Conservation (phyloP, 1,140 invertebrate genomes). For the Lepidurus couesii region DNA sequence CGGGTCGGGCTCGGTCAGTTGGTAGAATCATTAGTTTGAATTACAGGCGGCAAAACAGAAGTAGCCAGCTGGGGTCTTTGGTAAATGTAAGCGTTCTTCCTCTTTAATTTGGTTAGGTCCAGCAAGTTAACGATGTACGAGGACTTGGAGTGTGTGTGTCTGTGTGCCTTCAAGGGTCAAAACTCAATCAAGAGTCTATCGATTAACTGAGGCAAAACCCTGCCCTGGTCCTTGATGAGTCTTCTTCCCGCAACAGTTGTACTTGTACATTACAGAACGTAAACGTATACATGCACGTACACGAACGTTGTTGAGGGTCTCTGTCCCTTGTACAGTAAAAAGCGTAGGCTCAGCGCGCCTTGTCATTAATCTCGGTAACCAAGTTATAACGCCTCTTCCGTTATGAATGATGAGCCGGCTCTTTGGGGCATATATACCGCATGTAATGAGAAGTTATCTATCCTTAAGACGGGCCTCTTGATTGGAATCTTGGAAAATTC, state of each 20-base stretch:
- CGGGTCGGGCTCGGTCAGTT: not conserved
- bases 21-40: conserved; percentile 1
- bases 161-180: not conserved
- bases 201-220: not conserved
- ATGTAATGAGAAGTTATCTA: not conserved
- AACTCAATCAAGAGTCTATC: conserved; percentile 12
- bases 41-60: not conserved
- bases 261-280: not conserved
- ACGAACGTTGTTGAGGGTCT: not conserved
- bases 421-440: not conserved
- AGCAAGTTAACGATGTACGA: not conserved
- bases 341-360: not conserved
- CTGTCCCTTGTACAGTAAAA: no score
- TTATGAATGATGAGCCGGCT: not conserved
- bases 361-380: conserved; percentile 9
- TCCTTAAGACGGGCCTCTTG: not conserved
- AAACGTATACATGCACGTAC: not conserved
- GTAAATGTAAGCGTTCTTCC: not conserved
- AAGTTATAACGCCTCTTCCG: not conserved
- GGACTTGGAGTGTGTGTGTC: not conserved
- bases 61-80: not conserved
- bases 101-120: conserved; percentile 15
- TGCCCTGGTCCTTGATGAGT: not conserved
- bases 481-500: not conserved
- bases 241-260: not conserved